These are phyloP conservation scores for Meandrina meandrites DNA, from an alignment of 92 coral and sea anemone genomes.

Conservation along the genomic window DNA sequence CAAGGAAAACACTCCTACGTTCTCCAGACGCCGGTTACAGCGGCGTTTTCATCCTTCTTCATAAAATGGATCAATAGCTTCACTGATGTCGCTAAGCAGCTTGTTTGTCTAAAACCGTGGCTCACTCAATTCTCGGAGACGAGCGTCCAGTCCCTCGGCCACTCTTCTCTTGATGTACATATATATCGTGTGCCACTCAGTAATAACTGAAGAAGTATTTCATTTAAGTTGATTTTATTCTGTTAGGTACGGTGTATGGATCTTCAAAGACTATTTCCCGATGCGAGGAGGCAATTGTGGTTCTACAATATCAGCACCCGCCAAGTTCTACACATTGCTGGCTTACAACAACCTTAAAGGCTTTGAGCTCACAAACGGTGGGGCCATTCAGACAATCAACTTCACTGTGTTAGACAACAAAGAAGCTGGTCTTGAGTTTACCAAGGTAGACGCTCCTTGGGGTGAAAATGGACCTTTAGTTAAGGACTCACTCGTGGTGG, in stretches of 20 bases:
- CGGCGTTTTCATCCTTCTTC: background rate
- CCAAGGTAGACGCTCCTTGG: conserved; percentile 76
- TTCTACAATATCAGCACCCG: conserved; percentile 64
- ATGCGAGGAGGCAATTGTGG: conserved; percentile 50
- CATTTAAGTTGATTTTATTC: background rate
- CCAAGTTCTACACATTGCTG: conserved; percentile 70
- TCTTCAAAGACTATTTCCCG: conserved; percentile 84
- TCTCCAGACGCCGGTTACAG: too few relatives aligned
- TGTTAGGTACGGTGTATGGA: conserved; percentile 82
- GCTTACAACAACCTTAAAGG: conserved; percentile 95
- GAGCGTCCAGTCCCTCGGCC: background rate
- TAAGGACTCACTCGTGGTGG: conserved; percentile 80
- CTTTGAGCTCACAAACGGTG: conserved; percentile 73
- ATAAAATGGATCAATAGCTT: background rate
- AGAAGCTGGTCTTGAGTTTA: conserved; percentile 85
- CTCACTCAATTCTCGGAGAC: background rate
- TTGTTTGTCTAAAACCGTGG: background rate
- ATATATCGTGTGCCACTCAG: background rate
- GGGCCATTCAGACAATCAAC: conserved; percentile 81
- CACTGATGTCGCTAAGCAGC: background rate
- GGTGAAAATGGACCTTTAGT: conserved; percentile 68
- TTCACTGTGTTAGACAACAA: conserved; percentile 78
- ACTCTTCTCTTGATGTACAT: too few relatives aligned
- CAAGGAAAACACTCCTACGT: background rate
- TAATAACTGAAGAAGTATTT: background rate